Percentiles rank a stretch among this genome's conserved stretches.
These are phyloP conservation scores for Blera fallax DNA, from an alignment of 2,888 invertebrate genomes.

Conservation along the genomic window DNA sequence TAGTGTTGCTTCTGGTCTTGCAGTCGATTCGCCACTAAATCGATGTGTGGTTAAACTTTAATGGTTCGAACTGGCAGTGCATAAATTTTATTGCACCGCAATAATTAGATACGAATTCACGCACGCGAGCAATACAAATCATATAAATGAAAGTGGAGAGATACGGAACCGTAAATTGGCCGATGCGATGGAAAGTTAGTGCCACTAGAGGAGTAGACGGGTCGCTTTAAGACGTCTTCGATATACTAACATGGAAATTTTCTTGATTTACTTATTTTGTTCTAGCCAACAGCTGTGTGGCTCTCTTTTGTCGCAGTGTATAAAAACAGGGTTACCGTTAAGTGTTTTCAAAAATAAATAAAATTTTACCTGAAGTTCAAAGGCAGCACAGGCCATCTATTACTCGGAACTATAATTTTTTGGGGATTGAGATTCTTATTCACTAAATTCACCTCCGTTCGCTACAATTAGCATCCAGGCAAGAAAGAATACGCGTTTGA, in stretches of 20 bases:
- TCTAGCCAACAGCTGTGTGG: background rate
- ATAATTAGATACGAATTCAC: constrained; percentile 17
- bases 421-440: no score
- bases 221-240: constrained; percentile 11
- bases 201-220: background rate
- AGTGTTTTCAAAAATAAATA: background rate
- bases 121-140: constrained; percentile 37
- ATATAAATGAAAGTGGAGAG: constrained; percentile 36
- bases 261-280: background rate
- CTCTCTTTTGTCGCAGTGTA: background rate
- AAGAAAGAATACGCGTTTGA: no score
- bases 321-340: background rate
- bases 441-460: no score
- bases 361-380: no score
- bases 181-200: constrained; percentile 18
- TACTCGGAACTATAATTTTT: no score
- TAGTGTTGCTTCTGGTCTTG: background rate
- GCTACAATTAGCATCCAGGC: no score
- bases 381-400: no score
- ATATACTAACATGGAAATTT: constrained; percentile 16
- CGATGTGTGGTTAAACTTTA: constrained; percentile 2
- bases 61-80: constrained; percentile 22
- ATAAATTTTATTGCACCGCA: constrained; percentile 35
- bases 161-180: background rate
- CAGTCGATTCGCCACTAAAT: constrained; percentile 34